Conservation (phyloP, 2,797 vertebrate genomes). For the Columba guinea region DNA sequence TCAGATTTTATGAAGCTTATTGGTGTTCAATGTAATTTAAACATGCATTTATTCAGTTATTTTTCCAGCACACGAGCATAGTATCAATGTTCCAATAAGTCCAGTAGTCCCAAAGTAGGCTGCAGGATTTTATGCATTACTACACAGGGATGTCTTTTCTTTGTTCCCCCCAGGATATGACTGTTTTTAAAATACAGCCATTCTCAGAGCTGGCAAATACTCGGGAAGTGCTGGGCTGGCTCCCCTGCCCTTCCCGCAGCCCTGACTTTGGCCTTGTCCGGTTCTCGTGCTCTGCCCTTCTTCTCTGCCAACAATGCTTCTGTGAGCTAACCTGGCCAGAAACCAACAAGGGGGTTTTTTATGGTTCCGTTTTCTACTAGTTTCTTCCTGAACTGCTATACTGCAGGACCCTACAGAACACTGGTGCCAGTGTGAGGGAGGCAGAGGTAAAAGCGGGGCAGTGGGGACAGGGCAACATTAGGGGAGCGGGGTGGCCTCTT, state of each 20-base stretch:
- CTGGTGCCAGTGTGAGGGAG: background rate
- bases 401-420: background rate
- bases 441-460: rapidly evolving
- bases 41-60: background rate
- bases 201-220: background rate
- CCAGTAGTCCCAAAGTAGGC: background rate
- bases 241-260: background rate
- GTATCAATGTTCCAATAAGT: background rate
- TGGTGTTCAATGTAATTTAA: background rate
- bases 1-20: background rate
- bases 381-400: background rate
- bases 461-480: background rate
- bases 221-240: background rate
- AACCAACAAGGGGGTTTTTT: background rate
- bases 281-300: rapidly evolving
- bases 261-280: background rate
- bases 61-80: background rate
- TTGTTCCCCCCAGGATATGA: rapidly evolving
- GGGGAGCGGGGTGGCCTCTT: background rate
- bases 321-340: background rate
- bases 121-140: background rate
- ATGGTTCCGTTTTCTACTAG: background rate
- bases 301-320: background rate
- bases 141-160: background rate
- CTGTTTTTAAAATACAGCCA: too few relatives aligned